A percentile compares a stretch with the other conserved stretches of the same genome.
Evolutionary conservation across 2,113 vertebrate genomes (phyloP).

Genomic region (Andinoacara biseriatus): DNA sequence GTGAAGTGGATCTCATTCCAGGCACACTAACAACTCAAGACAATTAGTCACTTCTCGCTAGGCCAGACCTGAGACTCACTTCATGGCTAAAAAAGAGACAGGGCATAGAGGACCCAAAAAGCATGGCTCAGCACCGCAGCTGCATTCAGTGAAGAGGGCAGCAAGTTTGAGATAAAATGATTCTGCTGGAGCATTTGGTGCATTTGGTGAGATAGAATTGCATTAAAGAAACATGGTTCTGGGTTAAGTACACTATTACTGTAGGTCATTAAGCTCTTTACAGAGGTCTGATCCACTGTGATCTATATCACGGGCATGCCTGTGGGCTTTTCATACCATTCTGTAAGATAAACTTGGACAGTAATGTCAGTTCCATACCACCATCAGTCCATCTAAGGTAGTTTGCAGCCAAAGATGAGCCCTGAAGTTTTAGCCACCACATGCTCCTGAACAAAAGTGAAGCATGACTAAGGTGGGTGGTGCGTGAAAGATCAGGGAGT

Average conservation of each 20-base stretch:
- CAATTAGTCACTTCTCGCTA: slow-evolving; percentile 80
- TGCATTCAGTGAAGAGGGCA: slow-evolving; percentile 29
- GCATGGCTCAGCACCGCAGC: slow-evolving; percentile 51
- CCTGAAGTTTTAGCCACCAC: slow-evolving; percentile 33
- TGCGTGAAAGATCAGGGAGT: slow-evolving; percentile 65
- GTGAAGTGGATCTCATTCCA: slow-evolving; percentile 72
- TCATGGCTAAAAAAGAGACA: slow-evolving; percentile 48
- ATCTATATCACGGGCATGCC: not conserved
- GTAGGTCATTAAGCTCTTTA: not conserved
- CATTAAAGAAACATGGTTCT: not conserved
- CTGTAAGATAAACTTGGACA: slow-evolving; percentile 10
- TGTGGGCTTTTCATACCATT: not conserved
- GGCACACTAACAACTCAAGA: slow-evolving; percentile 68
- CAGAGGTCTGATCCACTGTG: not conserved
- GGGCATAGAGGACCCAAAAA: slow-evolving; percentile 26
- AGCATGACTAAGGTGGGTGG: slow-evolving; percentile 76
- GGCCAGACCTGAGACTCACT: slow-evolving; percentile 64
- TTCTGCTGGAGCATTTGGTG: slow-evolving; percentile 23
- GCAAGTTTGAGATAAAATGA: slow-evolving; percentile 36
- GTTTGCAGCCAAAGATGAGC: slow-evolving; percentile 40
- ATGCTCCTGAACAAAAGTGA: slow-evolving; percentile 68
- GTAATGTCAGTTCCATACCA: slow-evolving; percentile 10
- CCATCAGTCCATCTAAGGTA: slow-evolving; percentile 2
- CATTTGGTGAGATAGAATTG: slow-evolving; percentile 20
- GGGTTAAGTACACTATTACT: not conserved